Percentiles rank a stretch among this genome's conserved stretches.
Evolutionary conservation across 2,113 vertebrate genomes (phyloP).

Genomic region (Neodontobutis hainanensis): DNA sequence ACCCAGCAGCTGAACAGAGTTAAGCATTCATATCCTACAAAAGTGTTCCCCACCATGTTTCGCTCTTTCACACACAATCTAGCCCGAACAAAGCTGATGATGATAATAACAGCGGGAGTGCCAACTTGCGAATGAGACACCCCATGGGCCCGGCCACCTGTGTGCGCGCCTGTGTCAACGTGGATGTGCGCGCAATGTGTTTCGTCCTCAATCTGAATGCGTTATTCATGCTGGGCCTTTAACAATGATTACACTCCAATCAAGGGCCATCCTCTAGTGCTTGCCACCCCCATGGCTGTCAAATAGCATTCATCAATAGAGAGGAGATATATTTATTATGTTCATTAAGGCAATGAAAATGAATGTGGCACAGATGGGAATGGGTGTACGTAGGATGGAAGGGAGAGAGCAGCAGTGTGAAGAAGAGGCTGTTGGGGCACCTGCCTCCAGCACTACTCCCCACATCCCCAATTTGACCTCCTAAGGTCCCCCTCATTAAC

Average conservation of each 20-base stretch:
- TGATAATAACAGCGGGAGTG: conserved; percentile 68
- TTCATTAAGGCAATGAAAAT: conserved; percentile 77
- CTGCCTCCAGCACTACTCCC: conserved; percentile 62
- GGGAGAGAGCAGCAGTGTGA: conserved; percentile 33
- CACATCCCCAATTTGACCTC: conserved; percentile 53
- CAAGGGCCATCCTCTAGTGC: conserved; percentile 65
- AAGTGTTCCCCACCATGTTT: conserved; percentile 42
- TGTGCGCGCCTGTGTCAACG: conserved; percentile 27
- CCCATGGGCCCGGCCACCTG: conserved; percentile 69
- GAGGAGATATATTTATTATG: conserved; percentile 73
- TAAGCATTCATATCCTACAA: conserved; percentile 49
- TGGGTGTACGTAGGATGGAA: conserved; percentile 43
- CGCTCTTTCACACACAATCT: conserved; percentile 56
- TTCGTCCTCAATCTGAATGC: conserved; percentile 61
- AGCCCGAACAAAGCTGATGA: conserved; percentile 63
- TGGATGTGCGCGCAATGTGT: conserved; percentile 31
- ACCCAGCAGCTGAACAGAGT: conserved; percentile 57
- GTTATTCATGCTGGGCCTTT: conserved; percentile 72
- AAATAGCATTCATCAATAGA: conserved; percentile 71
- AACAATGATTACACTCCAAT: conserved; percentile 75
- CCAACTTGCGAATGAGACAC: conserved; percentile 74
- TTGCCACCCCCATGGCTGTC: conserved; percentile 68
- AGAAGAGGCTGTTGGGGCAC: conserved; percentile 52
- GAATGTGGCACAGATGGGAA: conserved; percentile 71
- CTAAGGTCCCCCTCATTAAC: conserved; percentile 70